Evolutionary conservation across 2,113 vertebrate species (phyloP), one percentile per base, ranked within the genome.

Genomic region (Lutjanus erythropterus): DNA sequence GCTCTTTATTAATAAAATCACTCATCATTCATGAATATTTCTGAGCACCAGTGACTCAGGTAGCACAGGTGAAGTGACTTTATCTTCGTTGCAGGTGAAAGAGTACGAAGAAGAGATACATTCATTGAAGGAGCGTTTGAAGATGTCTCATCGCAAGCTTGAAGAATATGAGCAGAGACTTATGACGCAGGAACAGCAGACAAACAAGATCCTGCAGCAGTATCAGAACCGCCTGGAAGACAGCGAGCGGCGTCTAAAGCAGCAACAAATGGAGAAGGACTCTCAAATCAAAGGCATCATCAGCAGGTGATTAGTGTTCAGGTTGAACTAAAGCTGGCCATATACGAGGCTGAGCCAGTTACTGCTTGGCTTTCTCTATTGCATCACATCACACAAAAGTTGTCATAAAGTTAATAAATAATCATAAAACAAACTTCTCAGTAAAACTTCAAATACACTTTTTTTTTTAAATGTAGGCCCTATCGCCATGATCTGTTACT

Each of bases 281-380:
- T 96, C 94, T 0, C 97, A 98, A 94, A 98, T 99, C 93, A 98
- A 98, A 95, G 97, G 97, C 95, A 99, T 98, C 95, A 97, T 99
- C 83, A 97, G 92, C 97, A 98, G 97, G 97, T 97, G 81, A 91
- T 59, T 81, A 61, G 71, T 44, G 58, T 71, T 75, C 50, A 16
- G 37, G 46, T 39, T 74, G 29, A 75, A 74, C n/a, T 7, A 11
- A n/a, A 80, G 46, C 59, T 53, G 59, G 46, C n/a, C n/a, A 56
- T 44, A 75, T 6, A 6, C 27, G 37, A 65, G 21, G 61, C 29
- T 15, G n/a, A 16, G 33, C 21, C 42, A 23, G 23, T 42, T 67
- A 31, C 59, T 25, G 37, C 16, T 29, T 2, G 50, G 33, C 47
- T 75, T 70, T 29, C 47, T 46, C 53, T 44, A 15, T 3, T 50